Base-by-base conservation (phyloP, 2,797 vertebrate genomes). In the Platyrinchus mystaceus region DNA sequence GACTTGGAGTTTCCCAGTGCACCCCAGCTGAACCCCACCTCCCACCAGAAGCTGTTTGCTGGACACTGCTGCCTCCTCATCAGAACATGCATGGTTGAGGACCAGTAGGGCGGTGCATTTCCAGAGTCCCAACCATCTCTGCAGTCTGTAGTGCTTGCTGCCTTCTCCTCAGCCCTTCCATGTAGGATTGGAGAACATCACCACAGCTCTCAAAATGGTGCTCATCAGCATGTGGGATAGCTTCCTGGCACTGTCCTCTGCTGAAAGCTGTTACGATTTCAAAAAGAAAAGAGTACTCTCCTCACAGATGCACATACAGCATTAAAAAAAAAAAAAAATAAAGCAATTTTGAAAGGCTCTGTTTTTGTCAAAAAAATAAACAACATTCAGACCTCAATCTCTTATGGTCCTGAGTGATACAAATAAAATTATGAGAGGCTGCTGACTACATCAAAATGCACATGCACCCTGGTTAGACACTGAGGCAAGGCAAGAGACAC, bases 11-110 rank as follows among this genome's bases (percentile, higher is more conserved):
- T 87, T 67, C 28, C 10, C 9, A 10, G 32, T 8, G 22, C 60
- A 63, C 41, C 14, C 46, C 64, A 56, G 46, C 13, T n/a, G 15
- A 52, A 68, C 16, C 4, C 6, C 28, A 75, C 11, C 39, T 58
- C 53, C 39, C 24, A 58, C 16, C 50, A 89, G 37, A 63, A 73
- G 12, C 9, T 66, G 12, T 73, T 88, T 58, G 13, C 39, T 86
- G 44, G 26, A 39, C 37, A 13, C 18, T 50, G 53, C 49, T 71
- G 26, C 17, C 14, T 82, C 26, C 58, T 63, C 34, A 30, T 46
- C 70, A 55, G 46, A 77, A 36, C 6, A 19, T 2, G 2, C 34
- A n/a, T 0, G 0, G 24, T 2, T 5, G 6, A 47, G 44, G 24
- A 28, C 56, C n/a, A 14, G 6, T 21, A 5, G 24, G 24, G 7